These are phyloP conservation scores for Cephalopholis sonnerati DNA, from an alignment of 2,113 vertebrate species.

Conservation along the genomic window DNA sequence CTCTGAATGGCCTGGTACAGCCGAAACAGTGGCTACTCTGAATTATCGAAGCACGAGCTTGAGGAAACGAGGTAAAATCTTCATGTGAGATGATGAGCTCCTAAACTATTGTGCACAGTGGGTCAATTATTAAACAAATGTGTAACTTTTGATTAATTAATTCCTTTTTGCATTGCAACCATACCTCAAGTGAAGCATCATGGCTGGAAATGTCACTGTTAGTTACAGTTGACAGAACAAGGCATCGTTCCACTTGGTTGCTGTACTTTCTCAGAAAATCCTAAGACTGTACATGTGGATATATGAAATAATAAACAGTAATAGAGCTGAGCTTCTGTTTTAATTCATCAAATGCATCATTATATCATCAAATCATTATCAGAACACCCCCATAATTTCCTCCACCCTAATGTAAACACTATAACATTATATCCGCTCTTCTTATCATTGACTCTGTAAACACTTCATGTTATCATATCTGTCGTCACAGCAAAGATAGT, in stretches of 20 bases:
- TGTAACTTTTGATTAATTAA: neutral
- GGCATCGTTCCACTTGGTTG: neutral
- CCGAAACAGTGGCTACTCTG: neutral
- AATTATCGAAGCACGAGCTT: neutral
- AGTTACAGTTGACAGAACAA: neutral
- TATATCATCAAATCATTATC: neutral
- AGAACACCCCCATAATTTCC: slow-evolving; percentile 10
- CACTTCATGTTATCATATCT: slow-evolving; percentile 13
- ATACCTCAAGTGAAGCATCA: neutral
- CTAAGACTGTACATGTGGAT: too few species aligned
- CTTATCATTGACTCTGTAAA: slow-evolving; percentile 14
- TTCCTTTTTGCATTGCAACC: neutral
- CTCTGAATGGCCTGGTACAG: neutral
- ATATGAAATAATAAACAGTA: too few species aligned
- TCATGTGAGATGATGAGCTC: neutral
- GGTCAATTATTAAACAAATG: neutral
- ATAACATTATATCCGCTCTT: neutral
- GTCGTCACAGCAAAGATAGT: neutral
- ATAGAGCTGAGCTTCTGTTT: neutral
- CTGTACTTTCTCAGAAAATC: neutral
- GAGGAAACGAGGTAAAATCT: neutral
- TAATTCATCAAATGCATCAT: neutral
- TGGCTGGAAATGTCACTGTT: neutral
- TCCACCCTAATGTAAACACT: neutral
- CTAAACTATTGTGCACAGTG: neutral